Evolutionary conservation across 2,888 invertebrate genomes (phyloP), one percentile per base, ranked within the genome.

Genomic region (Netelia melanura): DNA sequence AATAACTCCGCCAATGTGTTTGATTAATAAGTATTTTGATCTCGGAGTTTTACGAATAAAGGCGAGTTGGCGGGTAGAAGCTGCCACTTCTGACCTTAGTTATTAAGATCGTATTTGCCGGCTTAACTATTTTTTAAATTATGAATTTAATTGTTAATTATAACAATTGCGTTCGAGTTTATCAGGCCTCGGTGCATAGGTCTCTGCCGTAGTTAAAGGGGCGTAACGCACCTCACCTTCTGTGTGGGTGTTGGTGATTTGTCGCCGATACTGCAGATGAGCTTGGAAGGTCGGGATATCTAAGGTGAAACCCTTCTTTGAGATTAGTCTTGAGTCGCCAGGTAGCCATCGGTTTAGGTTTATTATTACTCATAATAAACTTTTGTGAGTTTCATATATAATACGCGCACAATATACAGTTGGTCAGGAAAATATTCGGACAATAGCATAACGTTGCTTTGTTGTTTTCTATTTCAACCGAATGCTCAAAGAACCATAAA

Each of bases 171-270:
- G 52, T 0, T 14, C 52, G 52, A 52, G 14, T 52, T 10, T 11
- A 8, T 52, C 52, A 52, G 52, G 52, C 52, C 52, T 52, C 52
- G 52, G 52, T 14, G 52, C n/a, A 14, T 52, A 14, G 52, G 14
- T 52, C n/a, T 11, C 52, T 52, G 14, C 14, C 52, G 14, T 11
- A 52, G 8, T 52, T 52, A 52, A 52, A 52, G 52, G 14, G 52
- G 52, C 52, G 52, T 52, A 52, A 52, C 52, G 52, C 52, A 52
- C 52, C 52, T 52, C 52, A 52, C 52, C 52, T 52, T 11, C 14
- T 14, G 52, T 11, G 52, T 52, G 52, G 2, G 52, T 2, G 3
- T 30, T 30, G 30, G 30, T 5, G 5, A 30, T 30, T 3, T 52
- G 52, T 17, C n/a, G 52, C n/a, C 14, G 52, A 52, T 5, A 25